A percentile compares a stretch with the other conserved stretches of the same genome.
These are phyloP conservation scores for Elachura formosa DNA, from an alignment of 2,113 vertebrate species.

Conservation along the genomic window DNA sequence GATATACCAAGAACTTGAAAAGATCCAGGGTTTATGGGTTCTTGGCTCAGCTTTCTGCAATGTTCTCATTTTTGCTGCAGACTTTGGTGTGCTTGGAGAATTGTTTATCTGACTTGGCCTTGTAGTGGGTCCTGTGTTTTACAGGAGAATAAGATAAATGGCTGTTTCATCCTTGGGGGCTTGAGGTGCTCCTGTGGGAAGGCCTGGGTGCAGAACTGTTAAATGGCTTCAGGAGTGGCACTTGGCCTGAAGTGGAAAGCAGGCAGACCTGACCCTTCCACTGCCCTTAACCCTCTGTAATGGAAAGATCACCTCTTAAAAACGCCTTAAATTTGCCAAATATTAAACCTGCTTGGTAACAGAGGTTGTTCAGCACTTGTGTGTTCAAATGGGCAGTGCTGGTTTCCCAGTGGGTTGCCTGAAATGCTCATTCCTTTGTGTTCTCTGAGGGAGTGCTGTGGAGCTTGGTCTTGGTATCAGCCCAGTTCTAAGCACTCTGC, in stretches of 20 bases:
- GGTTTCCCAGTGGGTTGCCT: not conserved
- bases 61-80: not conserved
- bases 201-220: not conserved
- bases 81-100: not conserved
- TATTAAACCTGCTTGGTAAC: not conserved
- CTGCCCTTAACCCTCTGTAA: not conserved
- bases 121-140: not conserved
- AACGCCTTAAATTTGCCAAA: not conserved
- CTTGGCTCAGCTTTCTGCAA: not conserved
- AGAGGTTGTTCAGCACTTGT: not conserved
- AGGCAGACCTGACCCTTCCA: not conserved
- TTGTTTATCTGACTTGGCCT: not conserved
- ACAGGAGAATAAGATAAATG: not conserved
- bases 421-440: not conserved
- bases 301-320: not conserved
- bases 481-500: not conserved
- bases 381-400: not conserved
- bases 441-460: not conserved
- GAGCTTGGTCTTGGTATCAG: not conserved
- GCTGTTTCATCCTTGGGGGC: not conserved
- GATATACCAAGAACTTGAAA: not conserved
- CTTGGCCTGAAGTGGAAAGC: not conserved
- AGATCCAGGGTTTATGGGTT: not conserved
- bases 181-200: not conserved
- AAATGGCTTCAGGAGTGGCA: not conserved